phyloP scores from a whole-genome alignment of 2,888 invertebrate species.

The Parascotia fuliginaria region DNA sequence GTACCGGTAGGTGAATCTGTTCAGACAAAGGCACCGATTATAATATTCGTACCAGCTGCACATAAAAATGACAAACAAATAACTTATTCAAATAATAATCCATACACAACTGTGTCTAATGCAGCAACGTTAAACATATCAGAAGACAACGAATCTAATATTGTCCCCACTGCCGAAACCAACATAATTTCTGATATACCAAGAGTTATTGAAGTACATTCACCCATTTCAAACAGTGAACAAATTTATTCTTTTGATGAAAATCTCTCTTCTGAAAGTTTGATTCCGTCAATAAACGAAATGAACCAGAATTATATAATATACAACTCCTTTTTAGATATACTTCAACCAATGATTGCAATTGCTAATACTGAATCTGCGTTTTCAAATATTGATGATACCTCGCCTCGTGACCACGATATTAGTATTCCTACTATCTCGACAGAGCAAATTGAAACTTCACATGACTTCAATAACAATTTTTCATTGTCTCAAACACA shows the following conservation, averaged over 20 bases:
- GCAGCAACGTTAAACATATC: neutral
- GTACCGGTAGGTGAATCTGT: constrained; percentile 2
- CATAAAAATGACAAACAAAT: neutral
- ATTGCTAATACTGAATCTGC: neutral
- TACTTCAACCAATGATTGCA: neutral
- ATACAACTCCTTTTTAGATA: neutral
- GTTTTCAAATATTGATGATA: neutral
- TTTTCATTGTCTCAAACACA: neutral
- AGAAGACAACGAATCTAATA: neutral
- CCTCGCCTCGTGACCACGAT: neutral
- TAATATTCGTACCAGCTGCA: neutral
- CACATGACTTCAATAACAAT: neutral
- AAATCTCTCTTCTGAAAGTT: neutral
- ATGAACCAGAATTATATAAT: neutral
- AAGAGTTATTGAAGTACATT: neutral
- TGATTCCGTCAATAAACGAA: neutral
- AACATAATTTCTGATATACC: no score
- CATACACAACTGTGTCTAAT: neutral
- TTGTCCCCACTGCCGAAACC: neutral
- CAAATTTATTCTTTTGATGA: neutral
- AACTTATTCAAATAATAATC: neutral
- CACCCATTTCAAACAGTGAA: neutral
- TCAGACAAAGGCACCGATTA: neutral
- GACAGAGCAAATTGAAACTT: neutral
- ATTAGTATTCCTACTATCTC: neutral